Percentiles rank a stretch among this genome's conserved stretches.
phyloP scores from a whole-genome alignment of 2,113 vertebrate species.

The Galemys pyrenaicus region DNA sequence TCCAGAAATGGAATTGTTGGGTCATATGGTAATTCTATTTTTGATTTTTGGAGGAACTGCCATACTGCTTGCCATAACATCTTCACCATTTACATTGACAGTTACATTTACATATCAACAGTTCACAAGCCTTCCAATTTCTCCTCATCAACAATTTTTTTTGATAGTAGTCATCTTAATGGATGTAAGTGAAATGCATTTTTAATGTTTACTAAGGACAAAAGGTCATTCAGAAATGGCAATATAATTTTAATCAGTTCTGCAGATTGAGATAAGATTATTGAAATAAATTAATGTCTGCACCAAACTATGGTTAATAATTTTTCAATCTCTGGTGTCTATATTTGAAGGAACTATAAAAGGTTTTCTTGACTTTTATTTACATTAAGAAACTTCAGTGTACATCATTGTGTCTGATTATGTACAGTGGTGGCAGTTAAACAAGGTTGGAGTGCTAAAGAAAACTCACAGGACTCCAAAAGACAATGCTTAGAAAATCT shows the following conservation, averaged over 20 bases:
- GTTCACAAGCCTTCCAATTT: neutral
- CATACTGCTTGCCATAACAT: neutral
- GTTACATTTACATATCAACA: too few relatives aligned
- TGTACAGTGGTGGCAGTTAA: neutral
- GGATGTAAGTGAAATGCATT: neutral
- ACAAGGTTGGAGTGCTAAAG: neutral
- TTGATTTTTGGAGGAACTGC: neutral
- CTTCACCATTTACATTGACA: neutral
- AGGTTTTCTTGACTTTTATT: neutral
- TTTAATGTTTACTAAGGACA: slow-evolving; percentile 37
- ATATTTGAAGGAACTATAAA: neutral
- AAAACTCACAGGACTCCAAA: neutral
- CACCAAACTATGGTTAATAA: neutral
- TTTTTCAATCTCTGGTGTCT: neutral
- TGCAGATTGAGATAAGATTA: slow-evolving; percentile 19
- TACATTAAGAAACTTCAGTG: neutral
- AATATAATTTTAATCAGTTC: slow-evolving; percentile 37
- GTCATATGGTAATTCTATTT: neutral
- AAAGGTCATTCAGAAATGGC: slow-evolving; percentile 33
- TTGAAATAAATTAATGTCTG: too few relatives aligned
- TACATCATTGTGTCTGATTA: neutral
- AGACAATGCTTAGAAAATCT: neutral
- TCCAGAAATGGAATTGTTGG: neutral
- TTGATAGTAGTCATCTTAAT: neutral
- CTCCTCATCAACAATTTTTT: neutral